Base-by-base conservation (phyloP, 2,888 invertebrate species). In the Drosophila trichaetosa region DNA sequence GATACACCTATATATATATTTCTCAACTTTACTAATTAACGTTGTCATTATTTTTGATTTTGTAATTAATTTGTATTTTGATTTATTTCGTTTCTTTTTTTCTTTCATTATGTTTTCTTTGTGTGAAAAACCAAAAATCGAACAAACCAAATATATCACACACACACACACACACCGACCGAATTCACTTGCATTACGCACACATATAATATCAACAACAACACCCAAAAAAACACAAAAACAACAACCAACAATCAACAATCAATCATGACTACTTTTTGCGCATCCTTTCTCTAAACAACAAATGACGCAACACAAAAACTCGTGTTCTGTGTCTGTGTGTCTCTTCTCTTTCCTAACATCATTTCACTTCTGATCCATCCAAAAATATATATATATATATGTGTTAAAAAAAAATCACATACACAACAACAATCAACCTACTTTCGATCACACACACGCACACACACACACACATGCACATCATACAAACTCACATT, bases 301-400 rank as follows among this genome's bases (percentile, higher is more conserved):
- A 46, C 46, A 46, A 24, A 46, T 46, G 46, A 46, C 82, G 65
- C 78, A 73, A 83, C 83, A 88, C 75, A 84, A 79, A 24, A 66
- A 73, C 63, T 68, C 73, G 69, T 71, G 69, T 80, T 79, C 81
- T 76, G 83, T 87, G 85, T 81, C 69, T 79, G 69, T 73, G 83
- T 76, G 60, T 82, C 71, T 77, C 72, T 78, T 79, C 80, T 84
- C 73, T 83, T 56, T 87, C 90, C 90, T 91, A 91, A 91, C 89
- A 75, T 89, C 87, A 87, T 91, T 89, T 83, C 87, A 85, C 87
- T 80, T 87, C 80, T 77, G 76, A 80, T 80, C 80, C 83, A 87
- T 89, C 74, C 74, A 60, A 74, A 72, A 56, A 57, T 49, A 56
- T 52, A 64, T 60, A 69, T 63, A 69, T 62, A 56, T 24, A 46